These are phyloP conservation scores for Eucera pruinosa DNA, from an alignment of 2,888 invertebrate species.

Conservation along the genomic window DNA sequence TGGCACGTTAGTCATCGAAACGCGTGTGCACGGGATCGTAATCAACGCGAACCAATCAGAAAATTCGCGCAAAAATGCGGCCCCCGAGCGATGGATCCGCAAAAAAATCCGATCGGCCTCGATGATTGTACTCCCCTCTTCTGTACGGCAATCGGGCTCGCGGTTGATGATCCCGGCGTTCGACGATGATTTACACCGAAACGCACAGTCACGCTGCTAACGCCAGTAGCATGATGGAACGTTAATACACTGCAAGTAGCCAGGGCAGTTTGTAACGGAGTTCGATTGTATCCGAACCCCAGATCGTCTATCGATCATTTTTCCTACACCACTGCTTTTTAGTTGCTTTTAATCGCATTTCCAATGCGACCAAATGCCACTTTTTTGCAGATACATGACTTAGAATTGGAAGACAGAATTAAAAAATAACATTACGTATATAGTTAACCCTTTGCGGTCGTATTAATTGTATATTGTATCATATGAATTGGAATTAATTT, in stretches of 20 bases:
- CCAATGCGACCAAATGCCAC: too few species aligned
- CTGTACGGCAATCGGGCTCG: slow-evolving; percentile 31
- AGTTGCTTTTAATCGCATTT: neutral
- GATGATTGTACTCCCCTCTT: slow-evolving; percentile 60
- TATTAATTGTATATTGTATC: too few species aligned
- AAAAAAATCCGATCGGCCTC: slow-evolving; percentile 68
- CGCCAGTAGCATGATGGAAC: slow-evolving; percentile 66
- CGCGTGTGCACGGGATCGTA: slow-evolving; percentile 40
- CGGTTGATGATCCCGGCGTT: slow-evolving; percentile 61
- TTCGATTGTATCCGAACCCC: slow-evolving; percentile 52
- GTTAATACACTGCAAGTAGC: slow-evolving; percentile 64
- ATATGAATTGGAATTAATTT: too few species aligned
- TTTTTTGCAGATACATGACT: too few species aligned
- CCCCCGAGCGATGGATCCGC: slow-evolving; percentile 11
- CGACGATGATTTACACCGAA: slow-evolving; percentile 64
- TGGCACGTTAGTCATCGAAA: slow-evolving; percentile 40
- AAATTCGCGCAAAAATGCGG: slow-evolving; percentile 60
- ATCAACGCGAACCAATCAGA: slow-evolving; percentile 55
- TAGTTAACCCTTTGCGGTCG: too few species aligned
- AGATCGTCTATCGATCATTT: neutral
- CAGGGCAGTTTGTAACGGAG: slow-evolving; percentile 61
- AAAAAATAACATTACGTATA: too few species aligned
- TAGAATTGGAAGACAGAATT: too few species aligned
- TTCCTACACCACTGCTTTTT: neutral
- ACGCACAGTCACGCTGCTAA: slow-evolving; percentile 68